Evolutionary conservation across 1,140 invertebrate genomes (phyloP).

Genomic region (Megalopta genalis): DNA sequence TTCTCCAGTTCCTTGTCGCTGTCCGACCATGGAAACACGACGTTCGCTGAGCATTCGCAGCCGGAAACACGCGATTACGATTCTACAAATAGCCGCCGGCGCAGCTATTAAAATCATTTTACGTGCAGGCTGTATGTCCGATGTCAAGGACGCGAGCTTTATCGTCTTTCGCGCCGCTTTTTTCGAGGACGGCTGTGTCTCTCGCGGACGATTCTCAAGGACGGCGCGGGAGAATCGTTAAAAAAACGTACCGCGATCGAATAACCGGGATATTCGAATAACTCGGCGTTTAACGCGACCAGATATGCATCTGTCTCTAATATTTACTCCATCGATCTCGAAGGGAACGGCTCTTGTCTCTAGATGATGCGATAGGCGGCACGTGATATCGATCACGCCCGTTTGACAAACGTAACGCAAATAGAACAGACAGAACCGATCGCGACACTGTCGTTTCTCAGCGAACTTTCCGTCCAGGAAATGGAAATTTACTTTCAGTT

Average conservation of each 20-base stretch:
- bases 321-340: background rate
- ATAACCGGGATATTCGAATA: too few species aligned
- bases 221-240: background rate
- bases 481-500: too few species aligned
- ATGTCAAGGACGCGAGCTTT: background rate
- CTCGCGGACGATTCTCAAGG: too few species aligned
- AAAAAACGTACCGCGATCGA: background rate
- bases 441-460: too few species aligned
- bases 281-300: background rate
- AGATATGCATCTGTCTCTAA: background rate
- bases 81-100: background rate
- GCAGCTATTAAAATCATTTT: slow-evolving; percentile 51
- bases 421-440: background rate
- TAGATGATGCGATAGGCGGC: background rate
- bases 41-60: background rate
- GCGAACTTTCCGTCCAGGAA: too few species aligned
- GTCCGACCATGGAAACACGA: background rate
- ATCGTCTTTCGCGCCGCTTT: background rate
- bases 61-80: background rate
- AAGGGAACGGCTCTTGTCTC: background rate
- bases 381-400: background rate
- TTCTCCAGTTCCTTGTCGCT: slow-evolving; percentile 73
- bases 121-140: background rate
- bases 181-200: too few species aligned
- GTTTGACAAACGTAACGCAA: background rate